Conservation (phyloP, 2,888 invertebrate genomes). For the Eledona agricola region DNA sequence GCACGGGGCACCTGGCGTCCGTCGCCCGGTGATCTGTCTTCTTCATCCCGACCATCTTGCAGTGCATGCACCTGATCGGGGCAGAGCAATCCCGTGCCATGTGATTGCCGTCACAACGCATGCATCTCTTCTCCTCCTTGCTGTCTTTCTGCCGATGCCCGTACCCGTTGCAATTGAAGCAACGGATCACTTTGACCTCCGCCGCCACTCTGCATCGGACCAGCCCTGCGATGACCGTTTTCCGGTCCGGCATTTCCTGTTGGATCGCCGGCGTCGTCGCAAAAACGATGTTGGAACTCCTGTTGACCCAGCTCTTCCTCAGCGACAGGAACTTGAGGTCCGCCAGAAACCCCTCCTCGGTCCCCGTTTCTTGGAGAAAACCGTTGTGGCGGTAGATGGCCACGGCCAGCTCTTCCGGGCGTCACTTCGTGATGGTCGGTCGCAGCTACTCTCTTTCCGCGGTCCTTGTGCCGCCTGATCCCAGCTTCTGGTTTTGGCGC, state of each 20-base stretch:
- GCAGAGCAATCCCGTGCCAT: conserved; percentile 1
- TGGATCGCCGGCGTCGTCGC: conserved; percentile 6
- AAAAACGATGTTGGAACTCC: conserved; percentile 4
- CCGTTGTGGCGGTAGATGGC: too few relatives aligned
- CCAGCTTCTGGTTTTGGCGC: too few relatives aligned
- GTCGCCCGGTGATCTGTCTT: conserved; percentile 6
- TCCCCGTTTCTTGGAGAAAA: too few relatives aligned
- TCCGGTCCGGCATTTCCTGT: neutral
- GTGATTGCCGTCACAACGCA: conserved; percentile 5
- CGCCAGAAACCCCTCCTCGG: too few relatives aligned
- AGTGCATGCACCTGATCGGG: conserved; percentile 2
- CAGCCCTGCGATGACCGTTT: neutral
- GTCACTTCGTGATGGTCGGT: too few relatives aligned
- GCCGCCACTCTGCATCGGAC: neutral
- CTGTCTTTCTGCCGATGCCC: conserved; percentile 4
- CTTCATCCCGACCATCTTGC: neutral
- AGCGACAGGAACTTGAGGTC: conserved; percentile 10
- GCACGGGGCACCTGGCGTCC: conserved; percentile 1
- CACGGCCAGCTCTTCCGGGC: too few relatives aligned
- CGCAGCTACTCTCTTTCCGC: too few relatives aligned
- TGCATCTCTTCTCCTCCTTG: conserved; percentile 1
- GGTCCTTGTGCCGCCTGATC: too few relatives aligned
- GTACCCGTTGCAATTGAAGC: conserved; percentile 16
- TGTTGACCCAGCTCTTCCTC: neutral
- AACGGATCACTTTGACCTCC: conserved; percentile 1